Conservation (phyloP, 1,140 invertebrate species). For the Coenobita brevimanus region DNA sequence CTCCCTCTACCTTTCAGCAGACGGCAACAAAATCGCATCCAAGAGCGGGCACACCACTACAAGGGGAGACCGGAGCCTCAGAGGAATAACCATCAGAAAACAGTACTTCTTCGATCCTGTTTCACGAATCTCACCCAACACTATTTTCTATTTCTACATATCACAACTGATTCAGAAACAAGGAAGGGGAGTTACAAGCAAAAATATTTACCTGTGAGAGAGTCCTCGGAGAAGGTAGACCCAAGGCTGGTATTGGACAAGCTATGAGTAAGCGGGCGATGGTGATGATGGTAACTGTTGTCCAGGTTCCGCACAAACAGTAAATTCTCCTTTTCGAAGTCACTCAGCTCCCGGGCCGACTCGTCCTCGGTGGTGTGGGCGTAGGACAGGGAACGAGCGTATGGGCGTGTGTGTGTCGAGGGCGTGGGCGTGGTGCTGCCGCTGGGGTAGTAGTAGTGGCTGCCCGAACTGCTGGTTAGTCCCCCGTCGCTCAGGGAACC, state of each 20-base stretch:
- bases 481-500: neutral
- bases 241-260: conserved; percentile 50
- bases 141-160: too few relatives aligned
- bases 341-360: conserved; percentile 41
- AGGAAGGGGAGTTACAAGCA: too few relatives aligned
- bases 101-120: too few relatives aligned
- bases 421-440: conserved; percentile 4
- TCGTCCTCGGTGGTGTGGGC: neutral
- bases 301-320: conserved; percentile 56
- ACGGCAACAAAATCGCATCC: too few relatives aligned
- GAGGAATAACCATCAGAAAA: too few relatives aligned
- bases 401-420: too few relatives aligned
- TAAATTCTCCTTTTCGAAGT: conserved; percentile 65
- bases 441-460: neutral
- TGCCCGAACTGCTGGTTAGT: conserved; percentile 9
- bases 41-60: too few relatives aligned
- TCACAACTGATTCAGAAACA: too few relatives aligned
- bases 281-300: conserved; percentile 57
- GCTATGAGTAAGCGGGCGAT: conserved; percentile 15
- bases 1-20: too few relatives aligned
- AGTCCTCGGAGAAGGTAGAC: conserved; percentile 64
- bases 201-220: conserved; percentile 55
- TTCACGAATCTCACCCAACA: too few relatives aligned
- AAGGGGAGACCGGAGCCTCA: too few relatives aligned
- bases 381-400: too few relatives aligned